Evolutionary conservation across 2,797 vertebrate species (phyloP).

Genomic region (Picus viridis): DNA sequence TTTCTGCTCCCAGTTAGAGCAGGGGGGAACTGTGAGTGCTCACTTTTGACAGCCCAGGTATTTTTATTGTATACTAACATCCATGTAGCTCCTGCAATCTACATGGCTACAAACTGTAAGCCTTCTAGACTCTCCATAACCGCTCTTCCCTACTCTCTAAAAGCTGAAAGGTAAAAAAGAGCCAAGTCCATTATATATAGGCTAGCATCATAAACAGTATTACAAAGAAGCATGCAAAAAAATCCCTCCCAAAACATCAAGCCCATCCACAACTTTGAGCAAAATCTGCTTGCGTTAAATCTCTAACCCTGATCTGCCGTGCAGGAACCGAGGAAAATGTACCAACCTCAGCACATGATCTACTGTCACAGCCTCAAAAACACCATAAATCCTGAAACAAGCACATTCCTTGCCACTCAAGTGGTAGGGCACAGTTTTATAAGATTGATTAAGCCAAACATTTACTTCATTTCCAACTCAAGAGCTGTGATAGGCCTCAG

Average conservation of each 20-base stretch:
- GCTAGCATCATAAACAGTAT: not conserved
- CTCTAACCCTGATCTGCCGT: not conserved
- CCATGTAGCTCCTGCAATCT: not conserved
- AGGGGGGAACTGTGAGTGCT: not conserved
- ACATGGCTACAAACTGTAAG: not conserved
- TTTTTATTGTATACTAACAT: conserved; percentile 4
- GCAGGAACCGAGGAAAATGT: not conserved
- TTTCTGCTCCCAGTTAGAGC: not conserved
- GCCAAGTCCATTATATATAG: not conserved
- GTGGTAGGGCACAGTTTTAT: not conserved
- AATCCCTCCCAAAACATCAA: not conserved
- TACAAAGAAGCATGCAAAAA: not conserved
- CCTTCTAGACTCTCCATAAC: not conserved
- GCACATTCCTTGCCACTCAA: not conserved
- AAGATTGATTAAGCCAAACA: not conserved
- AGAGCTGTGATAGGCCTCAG: not conserved
- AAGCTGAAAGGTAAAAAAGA: not conserved
- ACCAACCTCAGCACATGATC: not conserved
- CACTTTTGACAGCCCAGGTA: not conserved
- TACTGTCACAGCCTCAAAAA: not conserved
- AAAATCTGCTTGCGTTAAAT: not conserved
- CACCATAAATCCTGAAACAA: not conserved
- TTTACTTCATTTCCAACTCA: not conserved
- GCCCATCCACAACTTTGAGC: not conserved
- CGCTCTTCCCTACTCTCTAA: not conserved